These are phyloP conservation scores for Chromis chromis DNA, from an alignment of 2,797 vertebrate species.

Conservation along the genomic window DNA sequence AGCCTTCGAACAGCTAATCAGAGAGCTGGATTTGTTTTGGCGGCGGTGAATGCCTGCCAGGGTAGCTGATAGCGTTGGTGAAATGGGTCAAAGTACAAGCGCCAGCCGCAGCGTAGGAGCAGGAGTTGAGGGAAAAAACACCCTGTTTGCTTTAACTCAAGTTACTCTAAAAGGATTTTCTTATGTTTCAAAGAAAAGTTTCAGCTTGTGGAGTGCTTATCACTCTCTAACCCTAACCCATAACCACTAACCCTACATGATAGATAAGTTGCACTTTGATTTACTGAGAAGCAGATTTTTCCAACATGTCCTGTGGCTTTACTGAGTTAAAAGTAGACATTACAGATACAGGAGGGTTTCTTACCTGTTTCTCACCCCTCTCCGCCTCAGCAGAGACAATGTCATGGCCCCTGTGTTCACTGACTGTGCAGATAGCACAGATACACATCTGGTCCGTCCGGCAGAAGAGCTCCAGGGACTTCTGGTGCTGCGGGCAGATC, in stretches of 20 bases:
- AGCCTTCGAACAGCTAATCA: slow-evolving; percentile 64
- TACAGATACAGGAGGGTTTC: slow-evolving; percentile 26
- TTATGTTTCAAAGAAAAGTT: not conserved
- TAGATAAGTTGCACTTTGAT: not conserved
- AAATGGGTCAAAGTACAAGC: slow-evolving; percentile 82
- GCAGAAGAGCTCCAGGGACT: slow-evolving; percentile 86
- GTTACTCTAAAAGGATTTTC: slow-evolving; percentile 36
- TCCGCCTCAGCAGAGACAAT: slow-evolving; percentile 84
- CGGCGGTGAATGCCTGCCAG: slow-evolving; percentile 66
- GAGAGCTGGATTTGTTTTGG: slow-evolving; percentile 76
- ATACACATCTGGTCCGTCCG: slow-evolving; percentile 86
- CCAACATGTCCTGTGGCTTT: not conserved
- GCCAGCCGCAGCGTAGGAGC: slow-evolving; percentile 24
- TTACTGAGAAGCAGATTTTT: not conserved
- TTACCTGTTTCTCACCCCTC: slow-evolving; percentile 84
- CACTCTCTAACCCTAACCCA: no score
- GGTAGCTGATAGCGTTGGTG: slow-evolving; percentile 73
- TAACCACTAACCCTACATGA: no score
- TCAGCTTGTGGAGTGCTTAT: not conserved
- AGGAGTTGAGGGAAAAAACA: slow-evolving; percentile 48
- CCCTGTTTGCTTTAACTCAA: slow-evolving; percentile 61
- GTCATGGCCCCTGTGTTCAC: slow-evolving; percentile 84
- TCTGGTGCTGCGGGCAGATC: slow-evolving; percentile 86
- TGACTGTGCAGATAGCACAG: slow-evolving; percentile 84
- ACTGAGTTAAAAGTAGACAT: not conserved